Evolutionary conservation across 2,888 invertebrate genomes (phyloP).

Genomic region (Macaria liturata): DNA sequence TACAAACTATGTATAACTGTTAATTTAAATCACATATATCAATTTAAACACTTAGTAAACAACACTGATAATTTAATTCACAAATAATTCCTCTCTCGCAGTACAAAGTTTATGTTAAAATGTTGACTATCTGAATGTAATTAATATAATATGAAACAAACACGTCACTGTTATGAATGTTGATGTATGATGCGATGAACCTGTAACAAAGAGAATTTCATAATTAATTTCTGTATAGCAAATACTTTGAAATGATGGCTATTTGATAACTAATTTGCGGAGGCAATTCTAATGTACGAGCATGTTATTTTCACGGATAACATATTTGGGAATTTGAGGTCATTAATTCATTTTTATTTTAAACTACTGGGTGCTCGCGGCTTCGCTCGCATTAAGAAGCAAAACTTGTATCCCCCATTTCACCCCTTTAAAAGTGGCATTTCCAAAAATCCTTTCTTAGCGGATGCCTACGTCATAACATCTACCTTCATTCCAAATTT

Average conservation of each 20-base stretch:
- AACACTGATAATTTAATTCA: conserved; percentile 39
- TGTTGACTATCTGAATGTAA: conserved; percentile 41
- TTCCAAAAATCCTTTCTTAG: no score
- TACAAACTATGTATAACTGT: not conserved
- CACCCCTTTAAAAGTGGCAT: no score
- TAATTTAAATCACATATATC: not conserved
- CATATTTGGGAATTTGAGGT: no score
- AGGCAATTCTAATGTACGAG: no score
- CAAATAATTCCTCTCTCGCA: conserved; percentile 32
- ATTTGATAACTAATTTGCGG: no score
- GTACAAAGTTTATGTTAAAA: conserved; percentile 29
- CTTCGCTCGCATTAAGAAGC: no score
- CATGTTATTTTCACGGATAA: no score
- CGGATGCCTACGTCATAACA: no score
- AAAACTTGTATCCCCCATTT: no score
- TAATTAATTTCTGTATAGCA: conserved; percentile 20
- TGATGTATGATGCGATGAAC: conserved; percentile 37
- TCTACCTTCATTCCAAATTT: no score
- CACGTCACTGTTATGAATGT: conserved; percentile 36
- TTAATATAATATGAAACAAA: conserved; percentile 41
- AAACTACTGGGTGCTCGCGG: no score
- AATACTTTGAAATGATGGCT: not conserved
- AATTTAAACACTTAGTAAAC: conserved; percentile 19
- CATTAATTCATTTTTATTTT: no score
- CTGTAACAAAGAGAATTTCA: conserved; percentile 48